Base-by-base conservation (phyloP, 2,888 invertebrate species). In the Tenthredo mesomela region DNA sequence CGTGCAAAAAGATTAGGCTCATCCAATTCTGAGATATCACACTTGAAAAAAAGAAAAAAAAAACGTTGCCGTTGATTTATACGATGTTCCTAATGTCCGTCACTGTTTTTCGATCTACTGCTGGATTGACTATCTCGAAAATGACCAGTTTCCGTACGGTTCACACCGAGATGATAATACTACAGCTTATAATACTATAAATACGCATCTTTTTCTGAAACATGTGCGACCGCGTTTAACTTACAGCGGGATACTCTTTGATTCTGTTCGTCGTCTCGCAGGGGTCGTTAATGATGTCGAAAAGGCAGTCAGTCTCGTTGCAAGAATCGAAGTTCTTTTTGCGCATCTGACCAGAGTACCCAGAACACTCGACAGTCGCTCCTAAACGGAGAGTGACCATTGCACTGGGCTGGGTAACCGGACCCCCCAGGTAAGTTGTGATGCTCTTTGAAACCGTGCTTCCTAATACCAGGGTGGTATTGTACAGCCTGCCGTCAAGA, bases 241-340 rank as follows among this genome's bases (percentile, higher is more conserved):
- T 89, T 82, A 92, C 93, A 84, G 87, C 88, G 3, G 91, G 90
- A 88, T 93, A 93, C 25, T 91, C 89, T 54, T 90, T 91, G 6
- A 93, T 93, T 37, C 95, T 90, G 89, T 98, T 97, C 88, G 95
- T 95, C 83, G 95, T 96, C 92, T 98, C 98, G 89, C 97, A 96
- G 0, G 98, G 97, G 92, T 98, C 98, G 82, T 95, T 94, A 0
- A 95, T 95, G 70, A 98, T 95, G 91, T 98, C 96, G 93, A 96
- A 98, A 18, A 96, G 94, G 89, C 96, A 96, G n/a, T 96, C 95
- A 6, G 95, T 93, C 29, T 91, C 91, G 82, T 92, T 93, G 86
- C 93, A 93, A 12, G 90, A 90, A 10, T 90, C 87, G 18, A 90
- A 90, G 37, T 85, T 87, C 61, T 87, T 86, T 71, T 87, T 87